Conservation (phyloP, 2,888 invertebrate genomes). For the Cataglyphis albicans region DNA sequence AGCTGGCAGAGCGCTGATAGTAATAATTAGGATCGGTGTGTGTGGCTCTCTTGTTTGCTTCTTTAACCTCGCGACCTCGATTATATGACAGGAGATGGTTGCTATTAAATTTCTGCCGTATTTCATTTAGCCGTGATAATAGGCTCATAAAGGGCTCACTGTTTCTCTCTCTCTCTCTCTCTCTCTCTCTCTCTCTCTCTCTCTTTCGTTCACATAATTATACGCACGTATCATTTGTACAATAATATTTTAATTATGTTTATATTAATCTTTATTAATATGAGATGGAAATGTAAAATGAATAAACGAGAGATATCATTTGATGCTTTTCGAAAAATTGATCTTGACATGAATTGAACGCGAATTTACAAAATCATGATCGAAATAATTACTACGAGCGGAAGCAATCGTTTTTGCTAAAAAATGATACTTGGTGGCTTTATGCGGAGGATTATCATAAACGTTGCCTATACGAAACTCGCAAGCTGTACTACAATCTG, state of each 20-base stretch:
- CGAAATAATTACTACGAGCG: slow-evolving; percentile 14
- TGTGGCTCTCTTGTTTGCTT: slow-evolving; percentile 70
- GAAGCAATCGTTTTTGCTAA: slow-evolving; percentile 52
- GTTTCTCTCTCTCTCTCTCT: background rate
- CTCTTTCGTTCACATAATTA: background rate
- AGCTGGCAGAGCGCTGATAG: slow-evolving; percentile 65
- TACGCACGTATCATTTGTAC: background rate
- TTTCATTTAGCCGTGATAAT: slow-evolving; percentile 62
- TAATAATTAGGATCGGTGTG: slow-evolving; percentile 74
- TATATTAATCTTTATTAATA: background rate
- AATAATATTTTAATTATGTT: slow-evolving; percentile 15
- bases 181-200: background rate
- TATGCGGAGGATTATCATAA: slow-evolving; percentile 37
- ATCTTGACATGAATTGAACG: background rate
- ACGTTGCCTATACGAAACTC: slow-evolving; percentile 8
- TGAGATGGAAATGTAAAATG: background rate
- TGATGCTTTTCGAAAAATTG: background rate
- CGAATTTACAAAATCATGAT: background rate
- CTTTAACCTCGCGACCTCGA: slow-evolving; percentile 68
- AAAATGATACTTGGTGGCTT: slow-evolving; percentile 55
- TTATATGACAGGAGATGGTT: slow-evolving; percentile 26
- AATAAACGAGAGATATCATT: background rate
- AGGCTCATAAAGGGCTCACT: slow-evolving; percentile 56
- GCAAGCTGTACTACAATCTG: slow-evolving; percentile 62
- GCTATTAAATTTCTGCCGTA: slow-evolving; percentile 61